Percentiles rank a stretch among this genome's conserved stretches.
Evolutionary conservation across 2,113 vertebrate species (phyloP).

Genomic region (Podilymbus podiceps): DNA sequence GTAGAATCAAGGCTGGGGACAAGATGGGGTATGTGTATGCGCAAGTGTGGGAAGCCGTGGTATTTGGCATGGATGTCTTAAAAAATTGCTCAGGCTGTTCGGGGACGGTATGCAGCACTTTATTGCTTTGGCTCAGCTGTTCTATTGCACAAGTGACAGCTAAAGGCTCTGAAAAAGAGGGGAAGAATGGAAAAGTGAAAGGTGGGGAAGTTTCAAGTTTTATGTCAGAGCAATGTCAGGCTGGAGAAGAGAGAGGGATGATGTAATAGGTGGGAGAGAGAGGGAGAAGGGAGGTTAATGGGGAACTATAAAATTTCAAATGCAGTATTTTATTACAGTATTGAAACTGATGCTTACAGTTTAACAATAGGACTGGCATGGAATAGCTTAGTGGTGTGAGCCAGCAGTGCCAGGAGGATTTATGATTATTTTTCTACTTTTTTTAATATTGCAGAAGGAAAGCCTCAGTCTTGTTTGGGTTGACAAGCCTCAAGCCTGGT

Average conservation of each 20-base stretch:
- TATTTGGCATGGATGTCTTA: constrained; percentile 4
- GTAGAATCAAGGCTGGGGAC: neutral
- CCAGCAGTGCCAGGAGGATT: constrained; percentile 57
- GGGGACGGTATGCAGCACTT: neutral
- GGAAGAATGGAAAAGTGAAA: constrained; percentile 54
- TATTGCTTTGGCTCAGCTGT: constrained; percentile 48
- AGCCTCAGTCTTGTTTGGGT: constrained; percentile 39
- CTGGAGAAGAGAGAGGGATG: constrained; percentile 33
- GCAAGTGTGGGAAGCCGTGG: neutral
- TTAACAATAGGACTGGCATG: constrained; percentile 65
- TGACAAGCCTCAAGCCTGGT: constrained; percentile 42
- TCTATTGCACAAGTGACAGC: constrained; percentile 50
- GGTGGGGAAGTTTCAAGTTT: constrained; percentile 52
- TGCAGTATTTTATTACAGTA: constrained; percentile 68
- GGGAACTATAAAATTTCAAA: constrained; percentile 68
- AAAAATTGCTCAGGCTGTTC: constrained; percentile 11
- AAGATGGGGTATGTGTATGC: neutral
- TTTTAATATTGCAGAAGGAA: constrained; percentile 49
- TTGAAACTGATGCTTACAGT: constrained; percentile 57
- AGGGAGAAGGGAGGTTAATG: constrained; percentile 59
- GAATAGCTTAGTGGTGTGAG: constrained; percentile 33
- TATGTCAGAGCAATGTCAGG: constrained; percentile 55
- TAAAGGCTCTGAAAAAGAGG: constrained; percentile 29
- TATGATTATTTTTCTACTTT: constrained; percentile 23
- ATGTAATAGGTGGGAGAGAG: constrained; percentile 58